phyloP scores from a whole-genome alignment of 1,140 invertebrate species.

The Pseudomyrmex cubaensis region DNA sequence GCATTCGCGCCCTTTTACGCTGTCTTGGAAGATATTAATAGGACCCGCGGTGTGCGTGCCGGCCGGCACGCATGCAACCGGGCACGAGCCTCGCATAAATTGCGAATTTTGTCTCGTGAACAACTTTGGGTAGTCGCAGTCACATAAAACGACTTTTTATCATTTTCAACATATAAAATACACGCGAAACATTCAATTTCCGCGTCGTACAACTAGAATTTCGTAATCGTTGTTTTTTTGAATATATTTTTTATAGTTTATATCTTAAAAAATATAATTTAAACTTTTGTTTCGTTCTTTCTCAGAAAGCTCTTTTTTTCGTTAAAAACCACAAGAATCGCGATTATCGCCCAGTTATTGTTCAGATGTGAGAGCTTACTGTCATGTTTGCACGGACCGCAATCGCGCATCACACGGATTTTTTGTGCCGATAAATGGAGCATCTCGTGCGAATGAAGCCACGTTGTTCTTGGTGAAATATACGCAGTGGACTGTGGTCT shows the following conservation, averaged over 20 bases:
- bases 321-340: background rate
- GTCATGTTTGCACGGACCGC: constrained; percentile 3
- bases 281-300: background rate
- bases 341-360: constrained; percentile 27
- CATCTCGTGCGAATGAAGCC: constrained; percentile 14
- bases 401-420: background rate
- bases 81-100: constrained; percentile 66
- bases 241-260: too few species aligned
- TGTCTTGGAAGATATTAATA: constrained; percentile 70
- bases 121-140: background rate
- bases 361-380: background rate
- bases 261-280: too few species aligned
- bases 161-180: too few species aligned
- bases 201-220: background rate
- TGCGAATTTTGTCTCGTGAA: constrained; percentile 13
- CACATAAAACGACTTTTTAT: background rate
- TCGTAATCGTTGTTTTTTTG: background rate
- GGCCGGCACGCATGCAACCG: constrained; percentile 50
- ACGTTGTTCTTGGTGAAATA: constrained; percentile 7
- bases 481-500: constrained; percentile 21
- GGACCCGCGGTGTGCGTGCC: constrained; percentile 48
- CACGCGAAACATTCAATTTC: background rate
- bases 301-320: background rate
- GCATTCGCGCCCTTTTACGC: constrained; percentile 51
- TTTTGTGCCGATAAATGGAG: constrained; percentile 9